Evolutionary conservation across 2,888 invertebrate genomes (phyloP).

Genomic region (Hydrotaea diabolus): DNA sequence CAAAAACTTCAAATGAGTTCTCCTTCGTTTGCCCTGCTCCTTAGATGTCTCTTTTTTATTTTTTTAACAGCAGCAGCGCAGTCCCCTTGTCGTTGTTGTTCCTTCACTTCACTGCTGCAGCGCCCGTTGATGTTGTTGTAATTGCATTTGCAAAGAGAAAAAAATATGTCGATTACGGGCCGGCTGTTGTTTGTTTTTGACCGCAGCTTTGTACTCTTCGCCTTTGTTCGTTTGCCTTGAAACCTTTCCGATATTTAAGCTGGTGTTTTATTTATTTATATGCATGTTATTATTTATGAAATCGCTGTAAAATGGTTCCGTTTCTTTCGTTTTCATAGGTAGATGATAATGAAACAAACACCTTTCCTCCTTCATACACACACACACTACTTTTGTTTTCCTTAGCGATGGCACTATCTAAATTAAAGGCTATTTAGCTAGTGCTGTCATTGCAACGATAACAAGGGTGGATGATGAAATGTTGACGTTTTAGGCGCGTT

Average conservation of each 20-base stretch:
- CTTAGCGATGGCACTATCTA: background rate
- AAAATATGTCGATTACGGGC: too few species aligned
- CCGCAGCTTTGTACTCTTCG: background rate
- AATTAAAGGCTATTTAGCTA: background rate
- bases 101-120: background rate
- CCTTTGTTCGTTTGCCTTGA: background rate
- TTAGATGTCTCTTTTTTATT: too few species aligned
- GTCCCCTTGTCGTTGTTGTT: background rate
- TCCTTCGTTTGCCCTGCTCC: too few species aligned
- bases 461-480: background rate
- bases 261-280: background rate
- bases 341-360: too few species aligned
- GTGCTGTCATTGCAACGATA: background rate
- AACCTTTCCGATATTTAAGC: background rate
- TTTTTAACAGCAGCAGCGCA: background rate
- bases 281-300: background rate
- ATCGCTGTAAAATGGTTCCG: background rate
- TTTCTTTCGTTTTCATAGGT: background rate
- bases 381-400: slow-evolving; percentile 4
- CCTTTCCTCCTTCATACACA: background rate
- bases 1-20: too few species aligned
- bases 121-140: too few species aligned
- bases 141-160: too few species aligned
- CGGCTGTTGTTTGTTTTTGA: too few species aligned
- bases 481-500: too few species aligned